Percentiles rank a stretch among this genome's conserved stretches.
These are phyloP conservation scores for Drosophila yakuba DNA, from an alignment of 1,140 invertebrate species.

Conservation along the genomic window DNA sequence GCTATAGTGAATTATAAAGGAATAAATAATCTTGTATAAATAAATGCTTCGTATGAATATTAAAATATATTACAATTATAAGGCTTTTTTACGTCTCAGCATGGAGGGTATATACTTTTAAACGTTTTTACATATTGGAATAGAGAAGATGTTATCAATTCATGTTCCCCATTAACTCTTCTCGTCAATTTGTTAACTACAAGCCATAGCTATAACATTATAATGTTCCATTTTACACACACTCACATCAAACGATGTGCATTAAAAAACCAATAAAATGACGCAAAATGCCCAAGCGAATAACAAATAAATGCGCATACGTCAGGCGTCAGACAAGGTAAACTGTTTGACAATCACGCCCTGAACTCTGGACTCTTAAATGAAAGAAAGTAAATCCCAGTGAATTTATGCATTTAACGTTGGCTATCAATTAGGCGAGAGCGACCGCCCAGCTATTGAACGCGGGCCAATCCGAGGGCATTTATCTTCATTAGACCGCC, in stretches of 20 bases:
- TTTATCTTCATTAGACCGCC: slow-evolving; percentile 72
- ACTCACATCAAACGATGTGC: background rate
- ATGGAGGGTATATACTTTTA: no score
- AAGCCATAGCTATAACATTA: background rate
- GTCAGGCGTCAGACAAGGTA: background rate
- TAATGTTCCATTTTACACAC: slow-evolving; percentile 20
- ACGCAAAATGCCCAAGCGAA: slow-evolving; percentile 22
- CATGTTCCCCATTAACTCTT: slow-evolving; percentile 13
- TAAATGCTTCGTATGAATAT: no score
- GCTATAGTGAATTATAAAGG: no score
- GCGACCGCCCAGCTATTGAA: slow-evolving; percentile 61
- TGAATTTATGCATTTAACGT: slow-evolving; percentile 51
- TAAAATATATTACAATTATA: no score
- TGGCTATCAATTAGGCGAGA: slow-evolving; percentile 51
- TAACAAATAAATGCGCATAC: slow-evolving; percentile 18
- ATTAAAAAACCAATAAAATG: slow-evolving; percentile 40
- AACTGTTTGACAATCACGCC: slow-evolving; percentile 27
- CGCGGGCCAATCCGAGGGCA: slow-evolving; percentile 46
- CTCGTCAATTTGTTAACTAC: slow-evolving; percentile 8
- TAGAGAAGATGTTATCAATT: background rate
- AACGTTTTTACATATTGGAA: no score
- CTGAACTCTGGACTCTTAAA: slow-evolving; percentile 9
- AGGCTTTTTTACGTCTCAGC: no score
- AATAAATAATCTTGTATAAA: no score
- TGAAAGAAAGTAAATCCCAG: slow-evolving; percentile 40